Evolutionary conservation across 2,888 invertebrate species (phyloP).

Genomic region (Drosophila lacicola): DNA sequence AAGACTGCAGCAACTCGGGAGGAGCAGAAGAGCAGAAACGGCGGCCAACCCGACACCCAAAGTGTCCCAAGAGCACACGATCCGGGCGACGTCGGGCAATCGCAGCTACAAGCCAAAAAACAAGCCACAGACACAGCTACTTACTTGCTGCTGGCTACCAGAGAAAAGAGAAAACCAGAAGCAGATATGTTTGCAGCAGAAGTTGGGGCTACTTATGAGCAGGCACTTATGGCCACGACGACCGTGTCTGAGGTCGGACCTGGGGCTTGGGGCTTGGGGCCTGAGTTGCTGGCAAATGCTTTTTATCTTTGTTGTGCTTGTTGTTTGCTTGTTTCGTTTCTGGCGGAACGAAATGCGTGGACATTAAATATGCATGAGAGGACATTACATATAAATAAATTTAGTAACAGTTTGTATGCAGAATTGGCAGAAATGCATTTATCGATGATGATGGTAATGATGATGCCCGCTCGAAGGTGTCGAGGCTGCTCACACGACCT

Average conservation of each 20-base stretch:
- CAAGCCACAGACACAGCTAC: conserved; percentile 67
- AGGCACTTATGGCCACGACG: background rate
- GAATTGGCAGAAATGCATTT: conserved; percentile 75
- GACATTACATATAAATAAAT: conserved; percentile 82
- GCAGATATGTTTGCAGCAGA: conserved; percentile 29
- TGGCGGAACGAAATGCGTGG: conserved; percentile 68
- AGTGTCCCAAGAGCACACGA: conserved; percentile 27
- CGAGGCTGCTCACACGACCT: conserved; percentile 64
- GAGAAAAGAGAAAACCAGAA: conserved; percentile 59
- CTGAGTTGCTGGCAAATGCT: conserved; percentile 60
- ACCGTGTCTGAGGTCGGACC: conserved; percentile 2
- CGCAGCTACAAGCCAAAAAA: conserved; percentile 58
- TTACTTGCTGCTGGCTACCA: conserved; percentile 42
- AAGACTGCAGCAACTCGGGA: too few relatives aligned
- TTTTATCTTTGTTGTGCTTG: conserved; percentile 51
- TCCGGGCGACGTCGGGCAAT: conserved; percentile 26
- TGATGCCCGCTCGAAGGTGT: conserved; percentile 76
- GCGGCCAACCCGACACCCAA: conserved; percentile 1
- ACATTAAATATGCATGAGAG: conserved; percentile 81
- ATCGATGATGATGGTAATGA: conserved; percentile 77
- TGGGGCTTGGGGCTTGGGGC: conserved; percentile 32
- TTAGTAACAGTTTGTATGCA: conserved; percentile 80
- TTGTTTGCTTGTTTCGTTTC: conserved; percentile 3
- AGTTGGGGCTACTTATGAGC: conserved; percentile 38
- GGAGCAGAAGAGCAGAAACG: background rate